Evolutionary conservation across 2,888 invertebrate genomes (phyloP).

Genomic region (Crematogaster levior): DNA sequence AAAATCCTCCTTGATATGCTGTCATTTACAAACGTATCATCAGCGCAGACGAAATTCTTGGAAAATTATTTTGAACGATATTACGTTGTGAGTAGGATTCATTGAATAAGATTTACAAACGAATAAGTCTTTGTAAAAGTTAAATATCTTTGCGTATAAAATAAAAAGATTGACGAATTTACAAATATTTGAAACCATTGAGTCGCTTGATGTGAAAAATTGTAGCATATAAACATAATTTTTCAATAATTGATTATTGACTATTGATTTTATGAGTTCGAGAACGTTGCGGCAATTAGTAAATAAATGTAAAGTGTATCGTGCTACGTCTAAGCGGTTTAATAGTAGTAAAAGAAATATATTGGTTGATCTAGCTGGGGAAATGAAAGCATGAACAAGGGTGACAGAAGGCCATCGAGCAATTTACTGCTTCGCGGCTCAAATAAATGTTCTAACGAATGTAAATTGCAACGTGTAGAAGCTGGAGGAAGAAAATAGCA

Average conservation of each 20-base stretch:
- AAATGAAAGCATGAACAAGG: conserved; percentile 37
- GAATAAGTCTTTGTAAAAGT: background rate
- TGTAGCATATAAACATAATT: background rate
- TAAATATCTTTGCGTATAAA: background rate
- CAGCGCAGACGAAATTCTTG: conserved; percentile 10
- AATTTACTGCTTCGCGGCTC: conserved; percentile 29
- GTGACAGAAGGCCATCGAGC: conserved; percentile 41
- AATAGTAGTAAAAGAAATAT: conserved; percentile 13
- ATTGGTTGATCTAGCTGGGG: conserved; percentile 12
- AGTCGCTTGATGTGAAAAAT: background rate
- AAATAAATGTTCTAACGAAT: conserved; percentile 33
- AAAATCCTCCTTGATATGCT: background rate
- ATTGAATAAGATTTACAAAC: background rate
- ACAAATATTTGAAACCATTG: background rate
- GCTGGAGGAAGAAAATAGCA: background rate
- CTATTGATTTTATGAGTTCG: background rate
- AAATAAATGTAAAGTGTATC: background rate
- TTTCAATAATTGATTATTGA: background rate
- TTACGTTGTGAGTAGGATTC: background rate
- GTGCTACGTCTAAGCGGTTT: conserved; percentile 1
- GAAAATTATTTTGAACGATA: background rate
- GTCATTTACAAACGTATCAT: conserved; percentile 2
- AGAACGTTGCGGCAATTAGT: background rate
- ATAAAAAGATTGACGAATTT: background rate
- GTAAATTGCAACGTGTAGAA: conserved; percentile 24